A percentile compares a stretch with the other conserved stretches of the same genome.
These are phyloP conservation scores for Boleophthalmus pectinirostris DNA, from an alignment of 2,113 vertebrate genomes.

Conservation along the genomic window DNA sequence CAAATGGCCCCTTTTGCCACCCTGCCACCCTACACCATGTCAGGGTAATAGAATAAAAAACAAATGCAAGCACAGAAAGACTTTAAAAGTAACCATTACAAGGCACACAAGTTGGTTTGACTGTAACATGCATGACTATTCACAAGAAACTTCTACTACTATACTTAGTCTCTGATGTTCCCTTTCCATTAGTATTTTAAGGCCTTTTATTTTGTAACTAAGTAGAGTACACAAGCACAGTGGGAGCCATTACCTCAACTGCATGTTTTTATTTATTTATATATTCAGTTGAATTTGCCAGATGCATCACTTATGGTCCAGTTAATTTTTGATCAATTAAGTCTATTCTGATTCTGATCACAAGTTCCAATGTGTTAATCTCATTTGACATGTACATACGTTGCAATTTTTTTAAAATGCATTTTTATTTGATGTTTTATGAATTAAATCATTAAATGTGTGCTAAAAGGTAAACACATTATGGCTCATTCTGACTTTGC, in stretches of 20 bases:
- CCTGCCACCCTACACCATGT: constrained; percentile 58
- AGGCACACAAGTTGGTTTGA: constrained; percentile 15
- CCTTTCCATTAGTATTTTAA: background rate
- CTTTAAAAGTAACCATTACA: constrained; percentile 13
- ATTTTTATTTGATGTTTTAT: no score
- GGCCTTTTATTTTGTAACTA: background rate
- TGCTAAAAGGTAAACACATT: no score
- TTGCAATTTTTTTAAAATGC: no score
- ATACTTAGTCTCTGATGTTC: background rate
- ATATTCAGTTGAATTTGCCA: no score
- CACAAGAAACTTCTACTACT: background rate
- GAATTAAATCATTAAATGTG: no score
- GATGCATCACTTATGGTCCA: no score
- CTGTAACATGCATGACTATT: constrained; percentile 8
- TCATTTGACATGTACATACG: no score
- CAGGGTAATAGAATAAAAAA: constrained; percentile 59
- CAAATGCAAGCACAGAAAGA: constrained; percentile 40
- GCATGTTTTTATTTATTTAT: background rate
- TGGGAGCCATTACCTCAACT: background rate
- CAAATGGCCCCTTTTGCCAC: constrained; percentile 64
- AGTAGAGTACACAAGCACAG: background rate
- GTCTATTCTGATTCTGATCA: no score
- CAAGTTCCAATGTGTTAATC: no score
- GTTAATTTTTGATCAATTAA: no score
- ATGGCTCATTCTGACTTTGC: no score